These are phyloP conservation scores for Delia radicum DNA, from an alignment of 1,140 invertebrate genomes.

Conservation along the genomic window DNA sequence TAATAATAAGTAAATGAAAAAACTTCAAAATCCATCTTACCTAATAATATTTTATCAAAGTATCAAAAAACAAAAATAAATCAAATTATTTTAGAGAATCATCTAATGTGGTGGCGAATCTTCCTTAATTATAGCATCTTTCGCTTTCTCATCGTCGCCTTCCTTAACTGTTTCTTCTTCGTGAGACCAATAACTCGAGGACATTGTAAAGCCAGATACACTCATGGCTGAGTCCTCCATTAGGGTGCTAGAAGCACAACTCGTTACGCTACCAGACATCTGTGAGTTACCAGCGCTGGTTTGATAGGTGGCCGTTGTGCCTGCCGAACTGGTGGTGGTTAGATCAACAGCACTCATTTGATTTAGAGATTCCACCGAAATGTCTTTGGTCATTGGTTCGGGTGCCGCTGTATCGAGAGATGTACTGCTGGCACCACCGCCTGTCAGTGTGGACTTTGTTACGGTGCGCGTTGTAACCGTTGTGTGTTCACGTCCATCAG, in stretches of 20 bases:
- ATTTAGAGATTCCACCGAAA: conserved; percentile 50
- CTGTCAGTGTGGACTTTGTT: conserved; percentile 57
- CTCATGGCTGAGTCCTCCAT: conserved; percentile 51
- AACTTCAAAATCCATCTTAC: neutral
- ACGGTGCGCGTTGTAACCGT: conserved; percentile 50
- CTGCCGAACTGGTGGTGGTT: conserved; percentile 70
- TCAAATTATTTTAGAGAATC: neutral
- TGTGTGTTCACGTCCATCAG: conserved; percentile 54
- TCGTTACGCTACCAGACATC: conserved; percentile 79
- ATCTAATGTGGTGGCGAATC: neutral
- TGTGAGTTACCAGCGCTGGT: conserved; percentile 75
- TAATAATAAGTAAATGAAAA: neutral
- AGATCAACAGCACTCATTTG: conserved; percentile 45
- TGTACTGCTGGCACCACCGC: conserved; percentile 43
- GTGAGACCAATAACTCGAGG: conserved; percentile 22
- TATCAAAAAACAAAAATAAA: conserved; percentile 14
- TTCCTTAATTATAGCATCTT: neutral
- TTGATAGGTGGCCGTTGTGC: conserved; percentile 79
- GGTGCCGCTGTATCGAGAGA: neutral
- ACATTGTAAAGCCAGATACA: conserved; percentile 12
- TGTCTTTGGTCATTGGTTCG: conserved; percentile 45
- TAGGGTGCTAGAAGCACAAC: conserved; percentile 56
- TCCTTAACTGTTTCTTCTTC: conserved; percentile 25
- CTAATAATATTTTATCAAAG: neutral
- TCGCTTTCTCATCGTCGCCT: neutral